Evolutionary conservation across 2,888 invertebrate species (phyloP).

Genomic region (Acleris emargana): DNA sequence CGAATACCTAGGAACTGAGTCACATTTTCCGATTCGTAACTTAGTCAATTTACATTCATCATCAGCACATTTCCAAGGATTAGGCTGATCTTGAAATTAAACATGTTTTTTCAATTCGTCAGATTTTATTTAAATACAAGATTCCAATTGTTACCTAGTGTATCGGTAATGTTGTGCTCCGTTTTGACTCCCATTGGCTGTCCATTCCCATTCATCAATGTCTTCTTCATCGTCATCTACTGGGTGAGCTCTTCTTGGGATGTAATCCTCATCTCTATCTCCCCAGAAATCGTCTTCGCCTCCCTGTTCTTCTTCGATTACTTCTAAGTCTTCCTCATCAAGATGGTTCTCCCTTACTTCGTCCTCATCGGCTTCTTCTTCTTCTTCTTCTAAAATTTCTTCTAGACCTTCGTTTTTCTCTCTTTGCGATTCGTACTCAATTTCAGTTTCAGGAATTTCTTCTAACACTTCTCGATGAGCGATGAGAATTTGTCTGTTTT

Average conservation of each 20-base stretch:
- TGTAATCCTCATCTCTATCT: constrained; percentile 56
- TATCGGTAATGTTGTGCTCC: constrained; percentile 74
- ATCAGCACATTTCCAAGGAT: background rate
- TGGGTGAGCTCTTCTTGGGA: constrained; percentile 52
- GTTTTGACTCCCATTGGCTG: constrained; percentile 51
- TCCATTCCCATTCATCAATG: constrained; percentile 81
- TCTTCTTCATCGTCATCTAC: constrained; percentile 64
- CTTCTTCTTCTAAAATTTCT: constrained; percentile 75
- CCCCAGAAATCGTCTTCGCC: constrained; percentile 68
- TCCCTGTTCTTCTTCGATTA: constrained; percentile 49
- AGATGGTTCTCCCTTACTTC: constrained; percentile 65
- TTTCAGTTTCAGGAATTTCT: constrained; percentile 75
- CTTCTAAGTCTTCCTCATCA: constrained; percentile 60
- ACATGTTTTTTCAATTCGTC: constrained; percentile 12
- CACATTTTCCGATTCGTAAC: constrained; percentile 5
- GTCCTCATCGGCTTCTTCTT: constrained; percentile 53
- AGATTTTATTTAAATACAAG: constrained; percentile 46
- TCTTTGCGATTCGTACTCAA: constrained; percentile 72
- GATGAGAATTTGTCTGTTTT: constrained; percentile 58
- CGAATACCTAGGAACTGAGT: background rate
- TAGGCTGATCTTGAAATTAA: constrained; percentile 7
- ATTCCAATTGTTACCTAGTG: constrained; percentile 62
- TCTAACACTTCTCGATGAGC: constrained; percentile 75
- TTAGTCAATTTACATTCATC: background rate
- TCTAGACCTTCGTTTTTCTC: constrained; percentile 65